Percentiles rank a stretch among this genome's conserved stretches.
Conservation (phyloP, 2,888 invertebrate genomes). For the Hartigia nigra region DNA sequence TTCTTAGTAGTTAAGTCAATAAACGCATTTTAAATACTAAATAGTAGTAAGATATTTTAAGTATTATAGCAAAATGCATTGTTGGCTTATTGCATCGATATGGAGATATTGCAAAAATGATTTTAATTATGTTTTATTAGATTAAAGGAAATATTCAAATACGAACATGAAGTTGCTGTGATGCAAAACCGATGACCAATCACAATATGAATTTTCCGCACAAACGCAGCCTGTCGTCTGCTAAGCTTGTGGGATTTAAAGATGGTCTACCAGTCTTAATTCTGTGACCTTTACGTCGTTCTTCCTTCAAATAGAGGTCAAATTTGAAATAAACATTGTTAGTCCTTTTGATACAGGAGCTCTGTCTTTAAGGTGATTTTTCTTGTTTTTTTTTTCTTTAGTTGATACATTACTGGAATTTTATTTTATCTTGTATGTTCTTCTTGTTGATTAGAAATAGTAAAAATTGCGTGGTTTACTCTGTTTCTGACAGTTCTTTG, state of each 20-base stretch:
- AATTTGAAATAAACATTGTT: conserved; percentile 37
- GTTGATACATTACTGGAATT: background rate
- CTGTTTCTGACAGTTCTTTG: background rate
- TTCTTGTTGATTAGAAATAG: background rate
- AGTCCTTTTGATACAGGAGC: conserved; percentile 7
- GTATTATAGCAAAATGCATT: background rate
- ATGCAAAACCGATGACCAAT: background rate
- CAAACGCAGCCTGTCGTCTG: conserved; percentile 23
- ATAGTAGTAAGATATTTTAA: background rate
- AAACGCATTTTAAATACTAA: background rate
- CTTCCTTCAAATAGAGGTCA: conserved; percentile 52
- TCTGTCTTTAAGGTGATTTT: background rate
- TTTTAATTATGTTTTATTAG: background rate
- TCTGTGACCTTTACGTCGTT: conserved; percentile 51
- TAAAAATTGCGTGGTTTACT: background rate
- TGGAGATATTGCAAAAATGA: background rate
- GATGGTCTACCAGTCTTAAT: conserved; percentile 18
- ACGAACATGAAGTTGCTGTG: background rate
- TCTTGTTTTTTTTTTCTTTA: background rate
- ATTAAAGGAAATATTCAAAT: background rate
- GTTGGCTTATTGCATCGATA: background rate
- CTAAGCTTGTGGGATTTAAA: conserved; percentile 10
- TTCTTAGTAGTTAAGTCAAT: background rate
- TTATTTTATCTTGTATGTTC: background rate
- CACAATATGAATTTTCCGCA: background rate